Percentiles rank a stretch among this genome's conserved stretches.
Evolutionary conservation across 2,113 vertebrate species (phyloP).

Genomic region (Apeltes quadracus): DNA sequence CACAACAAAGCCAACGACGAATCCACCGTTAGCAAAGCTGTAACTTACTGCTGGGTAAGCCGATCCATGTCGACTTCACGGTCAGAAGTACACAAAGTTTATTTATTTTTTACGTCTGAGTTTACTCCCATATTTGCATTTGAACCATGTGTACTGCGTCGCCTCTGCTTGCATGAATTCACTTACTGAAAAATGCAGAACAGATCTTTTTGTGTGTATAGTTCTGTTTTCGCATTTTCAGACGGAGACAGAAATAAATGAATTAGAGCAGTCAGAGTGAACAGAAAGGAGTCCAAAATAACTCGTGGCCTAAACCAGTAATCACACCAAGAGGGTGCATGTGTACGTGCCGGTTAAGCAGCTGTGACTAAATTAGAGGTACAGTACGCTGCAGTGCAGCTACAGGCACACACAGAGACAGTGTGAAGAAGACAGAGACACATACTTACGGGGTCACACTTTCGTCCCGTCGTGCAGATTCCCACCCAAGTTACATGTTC

Average conservation of each 20-base stretch:
- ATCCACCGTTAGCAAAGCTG: neutral
- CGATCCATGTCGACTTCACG: neutral
- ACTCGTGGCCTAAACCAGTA: neutral
- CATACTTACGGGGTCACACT: neutral
- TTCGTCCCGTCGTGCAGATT: slow-evolving; percentile 34
- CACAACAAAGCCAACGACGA: neutral
- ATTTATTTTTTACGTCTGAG: slow-evolving; percentile 25
- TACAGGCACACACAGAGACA: neutral
- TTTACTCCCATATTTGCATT: slow-evolving; percentile 21
- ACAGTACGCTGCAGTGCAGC: neutral
- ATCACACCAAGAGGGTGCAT: slow-evolving; percentile 22
- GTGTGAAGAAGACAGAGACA: slow-evolving; percentile 18
- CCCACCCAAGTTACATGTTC: slow-evolving; percentile 50
- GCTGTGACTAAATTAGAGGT: slow-evolving; percentile 24
- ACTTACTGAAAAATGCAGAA: neutral
- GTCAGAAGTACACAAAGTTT: neutral
- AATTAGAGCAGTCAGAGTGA: neutral
- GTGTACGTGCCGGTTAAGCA: neutral
- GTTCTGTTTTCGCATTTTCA: neutral
- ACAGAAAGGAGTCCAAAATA: slow-evolving; percentile 7
- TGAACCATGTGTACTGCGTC: neutral
- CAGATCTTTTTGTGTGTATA: neutral
- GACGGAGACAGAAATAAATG: neutral
- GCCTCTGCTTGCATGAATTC: slow-evolving; percentile 1
- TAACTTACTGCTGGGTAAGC: slow-evolving; percentile 10